A percentile compares a stretch with the other conserved stretches of the same genome.
These are phyloP conservation scores for Paramormyrops kingsleyae DNA, from an alignment of 2,113 vertebrate genomes.

Conservation along the genomic window DNA sequence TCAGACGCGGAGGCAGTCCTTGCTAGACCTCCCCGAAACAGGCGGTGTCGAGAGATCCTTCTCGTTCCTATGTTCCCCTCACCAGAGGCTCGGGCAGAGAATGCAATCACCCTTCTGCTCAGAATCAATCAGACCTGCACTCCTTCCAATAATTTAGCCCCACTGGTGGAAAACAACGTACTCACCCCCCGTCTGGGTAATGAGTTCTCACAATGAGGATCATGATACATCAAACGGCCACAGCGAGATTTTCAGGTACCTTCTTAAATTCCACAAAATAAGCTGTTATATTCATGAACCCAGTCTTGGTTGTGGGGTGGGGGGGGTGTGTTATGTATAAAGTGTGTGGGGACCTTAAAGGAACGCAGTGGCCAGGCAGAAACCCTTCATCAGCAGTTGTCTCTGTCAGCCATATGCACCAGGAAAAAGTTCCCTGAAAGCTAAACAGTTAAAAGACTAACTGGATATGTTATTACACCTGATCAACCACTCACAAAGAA, in stretches of 20 bases:
- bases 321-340: not conserved
- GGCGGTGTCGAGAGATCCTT: conserved; percentile 27
- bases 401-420: not conserved
- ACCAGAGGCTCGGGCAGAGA: conserved; percentile 27
- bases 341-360: not conserved
- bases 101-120: conserved; percentile 49
- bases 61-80: conserved; percentile 40
- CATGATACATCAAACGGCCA: conserved; percentile 33
- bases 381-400: not conserved
- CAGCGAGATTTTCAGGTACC: conserved; percentile 18
- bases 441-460: not conserved
- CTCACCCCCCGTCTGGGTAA: conserved; percentile 19
- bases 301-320: not conserved
- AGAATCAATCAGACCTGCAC: conserved; percentile 40
- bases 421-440: not conserved
- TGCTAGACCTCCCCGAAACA: conserved; percentile 7
- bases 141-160: conserved; percentile 38
- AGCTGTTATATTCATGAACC: conserved; percentile 22
- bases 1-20: not conserved
- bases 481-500: not conserved
- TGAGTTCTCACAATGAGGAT: conserved; percentile 39
- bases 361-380: not conserved
- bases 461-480: not conserved
- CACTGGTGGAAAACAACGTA: conserved; percentile 29
- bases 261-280: conserved; percentile 19